These are phyloP conservation scores for Drosophila ogumai DNA, from an alignment of 1,140 invertebrate genomes.

Conservation along the genomic window DNA sequence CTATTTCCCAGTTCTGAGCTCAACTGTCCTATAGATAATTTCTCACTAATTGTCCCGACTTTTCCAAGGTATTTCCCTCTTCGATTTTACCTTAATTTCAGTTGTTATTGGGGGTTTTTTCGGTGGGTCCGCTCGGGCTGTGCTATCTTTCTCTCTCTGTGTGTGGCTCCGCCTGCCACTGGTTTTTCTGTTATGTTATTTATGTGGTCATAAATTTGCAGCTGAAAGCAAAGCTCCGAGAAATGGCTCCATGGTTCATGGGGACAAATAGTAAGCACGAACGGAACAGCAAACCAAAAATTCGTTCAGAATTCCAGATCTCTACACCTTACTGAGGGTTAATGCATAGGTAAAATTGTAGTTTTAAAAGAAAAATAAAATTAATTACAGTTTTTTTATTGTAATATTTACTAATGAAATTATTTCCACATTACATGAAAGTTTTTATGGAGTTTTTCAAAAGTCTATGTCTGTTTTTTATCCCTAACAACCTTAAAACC, in stretches of 20 bases:
- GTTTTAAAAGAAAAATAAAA: neutral
- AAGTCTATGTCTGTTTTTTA: neutral
- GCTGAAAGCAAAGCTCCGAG: slow-evolving; percentile 77
- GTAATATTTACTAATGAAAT: neutral
- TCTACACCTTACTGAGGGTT: neutral
- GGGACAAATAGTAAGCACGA: slow-evolving; percentile 53
- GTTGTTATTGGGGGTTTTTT: slow-evolving; percentile 19
- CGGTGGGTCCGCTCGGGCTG: slow-evolving; percentile 9
- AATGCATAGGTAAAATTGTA: slow-evolving; percentile 9
- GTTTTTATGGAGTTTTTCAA: neutral
- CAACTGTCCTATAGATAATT: neutral
- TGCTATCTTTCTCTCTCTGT: slow-evolving; percentile 35
- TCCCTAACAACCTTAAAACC: neutral
- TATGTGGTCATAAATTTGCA: slow-evolving; percentile 80
- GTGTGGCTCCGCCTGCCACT: slow-evolving; percentile 55
- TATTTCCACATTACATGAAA: neutral
- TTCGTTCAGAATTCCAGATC: slow-evolving; percentile 16
- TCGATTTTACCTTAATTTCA: slow-evolving; percentile 4
- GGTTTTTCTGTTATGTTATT: slow-evolving; percentile 78
- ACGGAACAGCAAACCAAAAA: slow-evolving; percentile 21
- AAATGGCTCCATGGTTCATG: slow-evolving; percentile 31
- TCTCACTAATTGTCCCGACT: neutral
- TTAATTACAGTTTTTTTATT: neutral
- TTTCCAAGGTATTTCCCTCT: slow-evolving; percentile 26
- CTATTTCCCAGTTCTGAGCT: no score